Base-by-base conservation (phyloP, 2,113 vertebrate species). In the Romanogobio albipinnatus region DNA sequence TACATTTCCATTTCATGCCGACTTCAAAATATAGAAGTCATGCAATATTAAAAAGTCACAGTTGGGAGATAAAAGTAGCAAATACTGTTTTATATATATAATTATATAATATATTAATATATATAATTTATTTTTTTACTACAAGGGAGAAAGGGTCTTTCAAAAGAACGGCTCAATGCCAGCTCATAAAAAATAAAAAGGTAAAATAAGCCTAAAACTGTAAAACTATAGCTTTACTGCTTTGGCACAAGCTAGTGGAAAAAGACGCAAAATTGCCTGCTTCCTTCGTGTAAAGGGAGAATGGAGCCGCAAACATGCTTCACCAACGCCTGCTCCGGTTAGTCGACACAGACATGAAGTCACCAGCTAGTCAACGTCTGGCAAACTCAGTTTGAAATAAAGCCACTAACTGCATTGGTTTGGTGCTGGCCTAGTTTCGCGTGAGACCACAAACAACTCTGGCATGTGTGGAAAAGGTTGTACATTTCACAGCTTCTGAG, bases 391-490 rank as follows among this genome's bases (percentile, higher is more conserved):
- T 71, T 56, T 71, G 29, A 71, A 58, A 82, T 70, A 24, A 71
- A 82, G 11, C 13, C 80, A 58, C 17, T 9, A 71, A 82, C 29
- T 56, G 47, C 24, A 22, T 43, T 82, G 66, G 49, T 71, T 8
- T 71, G 29, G 49, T 24, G 11, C 80, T 81, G 45, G 45, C 24
- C 61, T 68, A 68, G 24, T 58, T 56, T 71, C 51, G 71, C 80
- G 58, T 4, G 51, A 71, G 49, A 56, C 80, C 66, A 56, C 80
- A 82, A 56, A 56, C 62, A 79, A 47, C 58, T 45, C 76, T 39
- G 49, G 62, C 17, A 71, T 82, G 66, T 39, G 47, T 82, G 29
- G 79, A 82, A 58, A 56, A 39, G 33, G 22, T 58, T 82, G 62
- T 71, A 71, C 5, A 82, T n/a, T 58, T 24, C 33, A 71, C 45